These are phyloP conservation scores for Carlito syrichta DNA, from an alignment of 2,113 vertebrate species.

Conservation along the genomic window DNA sequence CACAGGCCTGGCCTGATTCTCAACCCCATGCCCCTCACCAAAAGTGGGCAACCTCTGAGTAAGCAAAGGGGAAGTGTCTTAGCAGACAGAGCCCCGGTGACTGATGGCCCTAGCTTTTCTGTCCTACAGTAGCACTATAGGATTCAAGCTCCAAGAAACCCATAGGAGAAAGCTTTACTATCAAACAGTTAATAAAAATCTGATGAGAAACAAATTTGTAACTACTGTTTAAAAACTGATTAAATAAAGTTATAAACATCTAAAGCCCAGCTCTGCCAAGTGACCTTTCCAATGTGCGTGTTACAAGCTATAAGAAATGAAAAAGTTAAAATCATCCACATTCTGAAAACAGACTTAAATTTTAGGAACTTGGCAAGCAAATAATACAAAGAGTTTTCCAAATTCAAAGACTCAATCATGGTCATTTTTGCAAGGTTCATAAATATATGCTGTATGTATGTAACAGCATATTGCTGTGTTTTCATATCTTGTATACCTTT, in stretches of 20 bases:
- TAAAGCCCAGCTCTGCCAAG: not conserved
- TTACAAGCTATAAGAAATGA: not conserved
- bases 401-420: not conserved
- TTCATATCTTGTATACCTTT: slow-evolving; percentile 84
- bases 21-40: not conserved
- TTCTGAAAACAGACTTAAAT: not conserved
- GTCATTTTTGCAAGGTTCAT: not conserved
- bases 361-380: not conserved
- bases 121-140: not conserved
- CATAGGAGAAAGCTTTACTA: not conserved
- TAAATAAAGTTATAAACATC: not conserved
- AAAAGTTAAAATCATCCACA: not conserved
- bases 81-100: not conserved
- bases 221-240: not conserved
- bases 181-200: not conserved
- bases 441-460: not conserved
- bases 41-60: not conserved
- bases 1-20: not conserved
- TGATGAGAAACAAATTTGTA: not conserved
- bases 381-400: not conserved
- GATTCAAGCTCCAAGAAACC: not conserved
- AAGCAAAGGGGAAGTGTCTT: not conserved
- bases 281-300: not conserved
- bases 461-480: not conserved
- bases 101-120: not conserved